Percentiles rank a stretch among this genome's conserved stretches.
Conservation (phyloP, 2,797 vertebrate genomes). For the Rhinogobio ventralis region DNA sequence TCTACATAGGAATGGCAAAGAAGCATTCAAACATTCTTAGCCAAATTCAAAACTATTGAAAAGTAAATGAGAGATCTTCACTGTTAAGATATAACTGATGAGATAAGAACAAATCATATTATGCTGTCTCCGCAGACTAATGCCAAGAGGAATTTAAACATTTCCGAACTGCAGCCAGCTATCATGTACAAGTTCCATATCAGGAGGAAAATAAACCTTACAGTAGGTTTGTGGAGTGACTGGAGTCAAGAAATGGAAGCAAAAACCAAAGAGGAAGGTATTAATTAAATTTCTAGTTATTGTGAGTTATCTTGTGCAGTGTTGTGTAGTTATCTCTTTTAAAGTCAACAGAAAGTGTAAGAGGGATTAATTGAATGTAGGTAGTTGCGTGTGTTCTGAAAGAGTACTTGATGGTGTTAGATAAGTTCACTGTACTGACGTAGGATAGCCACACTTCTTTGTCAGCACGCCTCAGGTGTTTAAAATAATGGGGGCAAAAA, state of each 20-base stretch:
- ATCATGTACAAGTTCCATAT: conserved; percentile 83
- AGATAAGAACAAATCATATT: not conserved
- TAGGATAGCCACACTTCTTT: conserved; percentile 1
- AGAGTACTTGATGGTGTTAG: conserved; percentile 51
- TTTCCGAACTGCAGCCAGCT: conserved; percentile 81
- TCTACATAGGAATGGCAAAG: not conserved
- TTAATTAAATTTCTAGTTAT: not conserved
- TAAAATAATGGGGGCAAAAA: not conserved
- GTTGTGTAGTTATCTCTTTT: not conserved
- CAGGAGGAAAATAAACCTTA: conserved; percentile 76
- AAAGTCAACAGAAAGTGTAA: not conserved
- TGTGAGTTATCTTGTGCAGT: not conserved
- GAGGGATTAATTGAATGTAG: not conserved
- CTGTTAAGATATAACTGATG: conserved; percentile 2
- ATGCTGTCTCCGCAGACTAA: conserved; percentile 7
- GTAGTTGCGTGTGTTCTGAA: conserved; percentile 30
- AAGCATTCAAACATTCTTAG: not conserved
- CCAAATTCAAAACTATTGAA: not conserved
- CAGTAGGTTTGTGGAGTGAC: conserved; percentile 84
- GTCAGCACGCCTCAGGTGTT: conserved; percentile 1
- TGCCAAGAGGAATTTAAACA: conserved; percentile 13
- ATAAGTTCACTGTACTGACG: conserved; percentile 38
- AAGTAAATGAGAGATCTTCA: not conserved
- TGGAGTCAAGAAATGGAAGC: conserved; percentile 73
- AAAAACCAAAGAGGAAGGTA: conserved; percentile 85